Conservation (phyloP, 2,888 invertebrate genomes). For the Rhimphoctona megacephalus region DNA sequence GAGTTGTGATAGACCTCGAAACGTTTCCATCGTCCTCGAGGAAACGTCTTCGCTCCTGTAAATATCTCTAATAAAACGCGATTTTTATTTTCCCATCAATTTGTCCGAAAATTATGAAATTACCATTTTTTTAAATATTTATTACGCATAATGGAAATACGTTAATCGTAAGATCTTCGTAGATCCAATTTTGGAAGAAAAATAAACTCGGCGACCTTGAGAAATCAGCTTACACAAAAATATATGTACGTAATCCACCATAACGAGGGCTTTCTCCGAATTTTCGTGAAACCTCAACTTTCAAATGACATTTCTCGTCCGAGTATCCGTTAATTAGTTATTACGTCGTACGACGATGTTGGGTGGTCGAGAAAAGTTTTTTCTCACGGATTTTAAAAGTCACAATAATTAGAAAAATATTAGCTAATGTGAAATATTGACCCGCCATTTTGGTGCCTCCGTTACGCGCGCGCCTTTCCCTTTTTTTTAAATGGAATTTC, state of each 20-base stretch:
- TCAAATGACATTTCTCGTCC: not conserved
- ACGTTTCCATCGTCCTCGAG: conserved; percentile 37
- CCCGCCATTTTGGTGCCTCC: not conserved
- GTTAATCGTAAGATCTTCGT: not conserved
- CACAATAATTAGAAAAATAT: not conserved
- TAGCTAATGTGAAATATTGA: not conserved
- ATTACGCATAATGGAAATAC: not conserved
- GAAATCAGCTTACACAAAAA: not conserved
- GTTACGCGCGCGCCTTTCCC: not conserved
- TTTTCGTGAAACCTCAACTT: not conserved
- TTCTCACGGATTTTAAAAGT: conserved; percentile 1
- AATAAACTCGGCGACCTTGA: not conserved
- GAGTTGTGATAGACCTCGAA: conserved; percentile 48
- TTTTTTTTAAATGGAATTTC: not conserved
- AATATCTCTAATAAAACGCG: not conserved
- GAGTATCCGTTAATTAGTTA: not conserved
- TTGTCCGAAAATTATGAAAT: not conserved
- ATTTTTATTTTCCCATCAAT: not conserved
- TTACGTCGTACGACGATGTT: not conserved
- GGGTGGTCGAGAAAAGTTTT: not conserved
- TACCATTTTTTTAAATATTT: not conserved
- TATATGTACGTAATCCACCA: not conserved
- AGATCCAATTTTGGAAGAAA: not conserved
- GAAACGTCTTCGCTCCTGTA: not conserved
- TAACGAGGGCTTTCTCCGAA: conserved; percentile 16